These are phyloP conservation scores for Rhinichthys klamathensis DNA, from an alignment of 2,113 vertebrate genomes.

Conservation along the genomic window DNA sequence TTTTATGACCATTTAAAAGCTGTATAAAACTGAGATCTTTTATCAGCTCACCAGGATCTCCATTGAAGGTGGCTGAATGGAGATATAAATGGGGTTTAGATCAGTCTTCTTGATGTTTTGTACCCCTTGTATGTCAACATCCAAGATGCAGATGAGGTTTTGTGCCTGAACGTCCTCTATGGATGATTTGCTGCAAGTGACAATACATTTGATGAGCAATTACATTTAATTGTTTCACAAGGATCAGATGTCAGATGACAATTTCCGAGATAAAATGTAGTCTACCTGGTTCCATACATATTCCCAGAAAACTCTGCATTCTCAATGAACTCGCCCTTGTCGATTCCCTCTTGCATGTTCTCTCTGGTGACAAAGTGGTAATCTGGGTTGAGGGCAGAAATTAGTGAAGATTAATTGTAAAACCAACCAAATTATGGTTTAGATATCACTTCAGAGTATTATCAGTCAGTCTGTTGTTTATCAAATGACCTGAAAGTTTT, in stretches of 20 bases:
- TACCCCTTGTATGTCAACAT: slow-evolving; percentile 95
- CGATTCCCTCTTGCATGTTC: slow-evolving; percentile 86
- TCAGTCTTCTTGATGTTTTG: slow-evolving; percentile 92
- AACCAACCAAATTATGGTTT: neutral
- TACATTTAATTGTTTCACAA: neutral
- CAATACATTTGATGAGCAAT: neutral
- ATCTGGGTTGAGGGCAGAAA: slow-evolving; percentile 73
- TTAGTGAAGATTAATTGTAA: slow-evolving; percentile 17
- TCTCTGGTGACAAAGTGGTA: slow-evolving; percentile 91
- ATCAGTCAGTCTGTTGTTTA: neutral
- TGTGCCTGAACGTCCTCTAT: slow-evolving; percentile 86
- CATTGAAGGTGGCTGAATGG: slow-evolving; percentile 89
- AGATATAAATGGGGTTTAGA: slow-evolving; percentile 91
- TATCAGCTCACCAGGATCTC: slow-evolving; percentile 82
- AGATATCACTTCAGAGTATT: neutral
- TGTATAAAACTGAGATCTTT: neutral
- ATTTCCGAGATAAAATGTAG: neutral
- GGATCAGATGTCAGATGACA: neutral
- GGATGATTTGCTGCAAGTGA: slow-evolving; percentile 82
- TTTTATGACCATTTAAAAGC: neutral
- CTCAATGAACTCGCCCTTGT: slow-evolving; percentile 87
- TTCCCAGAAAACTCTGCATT: slow-evolving; percentile 93
- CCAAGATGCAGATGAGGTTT: slow-evolving; percentile 94
- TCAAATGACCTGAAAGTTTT: neutral
- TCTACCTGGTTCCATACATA: slow-evolving; percentile 93